phyloP scores from a whole-genome alignment of 2,888 invertebrate species.

The Halictus ligatus region DNA sequence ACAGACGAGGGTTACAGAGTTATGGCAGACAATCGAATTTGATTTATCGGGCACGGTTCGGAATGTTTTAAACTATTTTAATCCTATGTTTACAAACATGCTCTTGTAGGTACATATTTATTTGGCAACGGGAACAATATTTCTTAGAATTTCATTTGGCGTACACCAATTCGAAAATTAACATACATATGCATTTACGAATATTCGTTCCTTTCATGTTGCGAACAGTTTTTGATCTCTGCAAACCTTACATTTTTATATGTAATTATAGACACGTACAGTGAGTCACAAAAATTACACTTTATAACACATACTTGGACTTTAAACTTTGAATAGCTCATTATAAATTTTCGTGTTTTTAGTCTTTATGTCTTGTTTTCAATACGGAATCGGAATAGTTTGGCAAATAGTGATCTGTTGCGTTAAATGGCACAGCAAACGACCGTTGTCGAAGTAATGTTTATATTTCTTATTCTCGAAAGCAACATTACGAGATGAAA shows the following conservation, averaged over 20 bases:
- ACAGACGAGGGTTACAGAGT: too few species aligned
- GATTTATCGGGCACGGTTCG: neutral
- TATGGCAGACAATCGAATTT: neutral
- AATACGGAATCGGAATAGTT: neutral
- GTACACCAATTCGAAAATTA: neutral
- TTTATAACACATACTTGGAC: neutral
- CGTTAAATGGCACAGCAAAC: neutral
- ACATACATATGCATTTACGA: neutral
- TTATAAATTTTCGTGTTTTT: neutral
- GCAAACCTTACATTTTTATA: neutral
- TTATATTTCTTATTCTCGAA: neutral
- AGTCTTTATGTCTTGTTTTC: neutral
- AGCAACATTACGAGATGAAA: neutral
- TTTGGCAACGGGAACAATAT: neutral
- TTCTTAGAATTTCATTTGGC: neutral
- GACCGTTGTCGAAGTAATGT: neutral
- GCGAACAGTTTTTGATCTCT: neutral
- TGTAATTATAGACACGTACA: neutral
- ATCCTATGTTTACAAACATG: neutral
- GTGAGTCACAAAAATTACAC: neutral
- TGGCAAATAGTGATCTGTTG: neutral
- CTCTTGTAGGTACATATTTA: neutral
- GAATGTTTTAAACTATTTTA: neutral
- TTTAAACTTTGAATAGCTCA: too few species aligned
- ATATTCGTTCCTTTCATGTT: neutral